Conservation (phyloP, 2,888 invertebrate species). For the Julus scandinavius region DNA sequence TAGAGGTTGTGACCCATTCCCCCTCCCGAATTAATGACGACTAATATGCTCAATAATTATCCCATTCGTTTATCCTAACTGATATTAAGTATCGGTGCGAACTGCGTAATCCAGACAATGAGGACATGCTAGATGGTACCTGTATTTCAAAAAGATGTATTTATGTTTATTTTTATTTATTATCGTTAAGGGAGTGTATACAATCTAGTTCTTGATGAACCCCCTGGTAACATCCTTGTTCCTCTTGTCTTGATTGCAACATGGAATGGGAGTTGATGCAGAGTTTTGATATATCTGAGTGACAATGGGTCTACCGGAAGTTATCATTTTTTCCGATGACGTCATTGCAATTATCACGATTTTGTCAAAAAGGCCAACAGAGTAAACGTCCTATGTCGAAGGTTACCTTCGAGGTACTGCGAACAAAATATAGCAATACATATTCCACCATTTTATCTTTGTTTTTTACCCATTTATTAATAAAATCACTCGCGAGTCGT, state of each 20-base stretch:
- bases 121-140: background rate
- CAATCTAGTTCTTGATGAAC: background rate
- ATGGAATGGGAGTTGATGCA: background rate
- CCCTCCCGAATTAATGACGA: background rate
- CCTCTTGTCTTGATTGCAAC: background rate
- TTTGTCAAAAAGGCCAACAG: background rate
- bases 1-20: constrained; percentile 19
- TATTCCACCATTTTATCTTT: background rate
- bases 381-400: background rate
- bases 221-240: background rate
- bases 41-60: constrained; percentile 14
- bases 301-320: background rate
- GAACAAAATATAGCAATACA: constrained; percentile 21
- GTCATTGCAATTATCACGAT: background rate
- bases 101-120: background rate
- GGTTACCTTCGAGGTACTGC: background rate
- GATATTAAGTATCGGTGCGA: background rate
- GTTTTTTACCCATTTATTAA: background rate
- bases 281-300: background rate
- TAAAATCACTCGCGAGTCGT: background rate
- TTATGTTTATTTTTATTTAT: background rate
- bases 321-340: constrained; percentile 20
- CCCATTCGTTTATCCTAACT: constrained; percentile 5
- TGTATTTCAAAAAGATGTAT: background rate
- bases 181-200: background rate